Conservation (phyloP, 2,797 vertebrate species). For the Philypnodon macrostomus region DNA sequence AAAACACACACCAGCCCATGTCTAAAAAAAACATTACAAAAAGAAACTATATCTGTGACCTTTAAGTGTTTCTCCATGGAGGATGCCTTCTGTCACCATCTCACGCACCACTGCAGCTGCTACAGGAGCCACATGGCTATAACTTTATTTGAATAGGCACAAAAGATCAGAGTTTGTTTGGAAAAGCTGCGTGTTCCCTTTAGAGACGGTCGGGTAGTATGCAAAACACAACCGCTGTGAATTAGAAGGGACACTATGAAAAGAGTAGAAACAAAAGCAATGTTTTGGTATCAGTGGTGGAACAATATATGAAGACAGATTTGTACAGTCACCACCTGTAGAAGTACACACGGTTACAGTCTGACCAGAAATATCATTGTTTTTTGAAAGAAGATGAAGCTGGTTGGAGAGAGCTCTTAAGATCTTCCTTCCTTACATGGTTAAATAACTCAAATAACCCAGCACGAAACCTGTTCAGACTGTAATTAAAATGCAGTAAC, state of each 20-base stretch:
- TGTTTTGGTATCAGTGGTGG: too few species aligned
- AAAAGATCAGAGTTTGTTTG: conserved; percentile 55
- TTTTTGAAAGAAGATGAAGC: too few species aligned
- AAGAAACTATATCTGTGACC: conserved; percentile 37
- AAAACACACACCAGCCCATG: background rate
- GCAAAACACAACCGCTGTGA: conserved; percentile 43
- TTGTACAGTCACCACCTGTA: too few species aligned
- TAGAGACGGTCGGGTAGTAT: conserved; percentile 42
- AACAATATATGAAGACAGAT: too few species aligned
- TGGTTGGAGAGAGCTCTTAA: too few species aligned
- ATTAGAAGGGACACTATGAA: conserved; percentile 10
- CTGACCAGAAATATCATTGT: too few species aligned
- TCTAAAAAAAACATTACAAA: conserved; percentile 16
- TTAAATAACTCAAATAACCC: too few species aligned
- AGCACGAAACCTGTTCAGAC: too few species aligned
- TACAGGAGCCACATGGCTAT: conserved; percentile 44
- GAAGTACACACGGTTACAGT: too few species aligned
- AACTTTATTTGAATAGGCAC: conserved; percentile 59
- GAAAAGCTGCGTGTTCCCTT: conserved; percentile 51
- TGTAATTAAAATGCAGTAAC: too few species aligned
- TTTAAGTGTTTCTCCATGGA: conserved; percentile 40
- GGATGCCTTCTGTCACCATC: conserved; percentile 47
- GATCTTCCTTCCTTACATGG: too few species aligned
- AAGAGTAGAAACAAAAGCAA: conserved; percentile 10
- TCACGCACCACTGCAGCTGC: conserved; percentile 46